Base-by-base conservation (phyloP, 2,797 vertebrate species). In the Chelmon rostratus region DNA sequence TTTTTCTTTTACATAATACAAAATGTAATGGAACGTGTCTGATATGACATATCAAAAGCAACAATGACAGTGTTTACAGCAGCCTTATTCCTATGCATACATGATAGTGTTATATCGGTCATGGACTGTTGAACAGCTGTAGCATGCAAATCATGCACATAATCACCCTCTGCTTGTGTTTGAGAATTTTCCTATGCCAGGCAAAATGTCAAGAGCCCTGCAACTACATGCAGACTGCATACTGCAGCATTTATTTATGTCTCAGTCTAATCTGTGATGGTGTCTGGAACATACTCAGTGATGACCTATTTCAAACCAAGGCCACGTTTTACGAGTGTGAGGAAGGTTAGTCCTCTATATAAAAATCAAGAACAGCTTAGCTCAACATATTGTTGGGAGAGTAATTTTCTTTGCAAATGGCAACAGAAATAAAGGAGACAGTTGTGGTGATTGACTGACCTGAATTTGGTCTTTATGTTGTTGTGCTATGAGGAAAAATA, bases 201-300 rank as follows among this genome's bases (percentile, higher is more conserved):
- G 25, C 76, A 64, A 88, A 86, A 71, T 81, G 54, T 77, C 63
- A 59, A 54, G 18, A 74, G 50, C 47, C 21, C 5, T 1, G 49
- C 54, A 57, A 8, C 64, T 42, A 46, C 33, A 78, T 52, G 56
- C 54, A 46, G 25, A 69, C 65, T 67, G 53, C n/a, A 57, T 59
- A 75, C 54, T 68, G 38, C n/a, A 67, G 53, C 28, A 65, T 84
- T 80, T 87, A 88, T 89, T 83, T 81, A 76, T 85, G 52, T 84
- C 68, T 67, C 49, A 28, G 37, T 11, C 44, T 82, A 84, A 71
- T 88, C 78, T 72, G 25, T 61, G 18, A 44, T n/a, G 47, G 52
- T 3, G 37, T 75, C 57, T 52, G 65, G 40, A 66, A 23, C n/a
- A 21, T 23, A 71, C 66, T 47, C 13, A 50, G 3, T 31, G 54